These are phyloP conservation scores for Albula glossodonta DNA, from an alignment of 2,113 vertebrate species.

Conservation along the genomic window DNA sequence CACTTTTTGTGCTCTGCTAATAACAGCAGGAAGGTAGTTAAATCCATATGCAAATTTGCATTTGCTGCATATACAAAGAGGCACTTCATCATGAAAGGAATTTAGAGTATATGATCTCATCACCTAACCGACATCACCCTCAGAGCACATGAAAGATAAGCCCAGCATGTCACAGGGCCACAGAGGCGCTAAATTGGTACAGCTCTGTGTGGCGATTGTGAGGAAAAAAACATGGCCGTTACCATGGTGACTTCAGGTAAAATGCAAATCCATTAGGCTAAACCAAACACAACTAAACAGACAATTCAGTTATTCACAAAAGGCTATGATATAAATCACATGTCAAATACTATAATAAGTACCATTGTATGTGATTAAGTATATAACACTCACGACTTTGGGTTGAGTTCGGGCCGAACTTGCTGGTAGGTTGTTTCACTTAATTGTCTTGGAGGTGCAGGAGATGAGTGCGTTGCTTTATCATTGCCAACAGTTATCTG, in stretches of 20 bases:
- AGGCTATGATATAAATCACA: neutral
- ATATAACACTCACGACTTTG: neutral
- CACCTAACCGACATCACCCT: neutral
- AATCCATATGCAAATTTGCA: neutral
- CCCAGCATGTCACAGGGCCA: neutral
- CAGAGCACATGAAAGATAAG: neutral
- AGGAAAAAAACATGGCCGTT: neutral
- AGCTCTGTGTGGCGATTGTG: neutral
- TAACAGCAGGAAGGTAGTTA: neutral
- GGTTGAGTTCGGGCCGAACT: neutral
- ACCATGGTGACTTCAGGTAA: neutral
- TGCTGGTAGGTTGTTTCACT: too few species aligned
- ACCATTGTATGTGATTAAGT: neutral
- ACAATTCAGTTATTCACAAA: neutral
- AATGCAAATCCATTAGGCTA: neutral
- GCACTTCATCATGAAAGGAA: too few species aligned
- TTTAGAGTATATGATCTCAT: neutral
- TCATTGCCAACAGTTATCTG: too few species aligned
- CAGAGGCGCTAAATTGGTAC: neutral
- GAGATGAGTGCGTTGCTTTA: too few species aligned
- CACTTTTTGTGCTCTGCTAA: neutral
- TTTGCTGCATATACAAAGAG: neutral
- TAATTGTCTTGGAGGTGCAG: too few species aligned
- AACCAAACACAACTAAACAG: neutral
- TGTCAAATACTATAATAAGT: neutral